Conservation (phyloP, 1,140 invertebrate species). For the Danaus plexippus region DNA sequence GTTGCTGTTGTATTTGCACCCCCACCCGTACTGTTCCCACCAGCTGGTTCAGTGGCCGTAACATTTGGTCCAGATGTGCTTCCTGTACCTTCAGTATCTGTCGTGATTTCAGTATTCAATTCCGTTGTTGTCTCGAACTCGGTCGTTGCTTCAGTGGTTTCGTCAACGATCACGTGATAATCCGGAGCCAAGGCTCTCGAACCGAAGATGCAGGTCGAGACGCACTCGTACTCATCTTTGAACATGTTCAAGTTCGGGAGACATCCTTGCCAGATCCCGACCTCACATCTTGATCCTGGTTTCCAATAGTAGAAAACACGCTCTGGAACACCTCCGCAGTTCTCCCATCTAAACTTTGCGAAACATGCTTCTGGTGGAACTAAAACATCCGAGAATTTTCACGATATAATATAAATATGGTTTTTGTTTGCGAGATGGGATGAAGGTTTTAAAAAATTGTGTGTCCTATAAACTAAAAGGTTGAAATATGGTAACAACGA, state of each 20-base stretch:
- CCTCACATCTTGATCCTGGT: constrained; percentile 55
- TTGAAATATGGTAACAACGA: too few relatives aligned
- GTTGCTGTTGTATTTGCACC: neutral
- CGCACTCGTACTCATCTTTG: constrained; percentile 51
- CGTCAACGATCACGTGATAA: constrained; percentile 25
- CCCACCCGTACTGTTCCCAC: neutral
- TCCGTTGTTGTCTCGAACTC: constrained; percentile 4
- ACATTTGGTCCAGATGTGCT: neutral
- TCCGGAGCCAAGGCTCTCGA: constrained; percentile 29
- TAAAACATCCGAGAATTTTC: constrained; percentile 7
- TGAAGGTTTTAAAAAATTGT: too few relatives aligned
- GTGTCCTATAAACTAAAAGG: too few relatives aligned
- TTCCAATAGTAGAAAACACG: constrained; percentile 57
- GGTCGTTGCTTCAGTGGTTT: neutral
- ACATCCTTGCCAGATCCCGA: constrained; percentile 54
- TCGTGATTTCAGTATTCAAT: neutral
- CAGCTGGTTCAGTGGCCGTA: neutral
- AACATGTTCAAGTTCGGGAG: constrained; percentile 61
- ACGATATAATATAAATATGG: too few relatives aligned
- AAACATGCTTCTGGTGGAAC: constrained; percentile 53
- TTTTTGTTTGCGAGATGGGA: too few relatives aligned
- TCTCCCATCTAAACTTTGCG: constrained; percentile 46
- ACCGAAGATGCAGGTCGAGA: constrained; percentile 49
- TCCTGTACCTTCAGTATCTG: neutral
- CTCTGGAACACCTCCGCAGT: constrained; percentile 40